Conservation (phyloP, 1,140 invertebrate species). For the Drosophila pruinosa region DNA sequence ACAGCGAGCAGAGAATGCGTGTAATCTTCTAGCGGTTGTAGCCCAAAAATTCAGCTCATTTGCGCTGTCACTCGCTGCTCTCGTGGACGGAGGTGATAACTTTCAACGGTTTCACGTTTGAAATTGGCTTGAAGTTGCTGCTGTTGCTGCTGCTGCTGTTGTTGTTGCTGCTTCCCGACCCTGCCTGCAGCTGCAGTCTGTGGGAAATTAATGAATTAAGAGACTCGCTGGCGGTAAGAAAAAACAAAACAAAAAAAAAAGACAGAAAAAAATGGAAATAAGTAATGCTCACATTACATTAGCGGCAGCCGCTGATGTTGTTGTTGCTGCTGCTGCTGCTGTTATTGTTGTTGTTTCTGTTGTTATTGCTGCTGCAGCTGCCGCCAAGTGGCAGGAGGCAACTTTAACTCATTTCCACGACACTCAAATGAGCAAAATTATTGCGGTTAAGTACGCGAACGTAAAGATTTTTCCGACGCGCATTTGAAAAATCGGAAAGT, state of each 20-base stretch:
- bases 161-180: conserved; percentile 1
- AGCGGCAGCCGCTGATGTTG: conserved; percentile 27
- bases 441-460: conserved; percentile 78
- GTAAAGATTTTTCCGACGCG: conserved; percentile 62
- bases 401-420: conserved; percentile 80
- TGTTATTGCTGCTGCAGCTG: conserved; percentile 15
- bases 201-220: conserved; percentile 81
- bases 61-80: conserved; percentile 19
- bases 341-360: conserved; percentile 2
- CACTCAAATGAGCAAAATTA: conserved; percentile 81
- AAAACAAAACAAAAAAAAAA: conserved; percentile 30
- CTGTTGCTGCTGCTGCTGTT: conserved; percentile 17
- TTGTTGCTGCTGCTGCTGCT: conserved; percentile 11
- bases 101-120: conserved; percentile 79
- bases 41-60: conserved; percentile 45
- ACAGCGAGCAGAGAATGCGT: conserved; percentile 22
- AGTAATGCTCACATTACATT: conserved; percentile 79
- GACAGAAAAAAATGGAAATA: conserved; percentile 64
- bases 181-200: conserved; percentile 44
- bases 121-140: conserved; percentile 57
- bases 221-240: conserved; percentile 48
- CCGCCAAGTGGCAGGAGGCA: conserved; percentile 58
- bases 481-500: conserved; percentile 66
- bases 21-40: conserved; percentile 47
- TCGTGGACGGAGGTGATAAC: conserved; percentile 66